Base-by-base conservation (phyloP, 2,888 invertebrate genomes). In the Megalurothrips usitatus region DNA sequence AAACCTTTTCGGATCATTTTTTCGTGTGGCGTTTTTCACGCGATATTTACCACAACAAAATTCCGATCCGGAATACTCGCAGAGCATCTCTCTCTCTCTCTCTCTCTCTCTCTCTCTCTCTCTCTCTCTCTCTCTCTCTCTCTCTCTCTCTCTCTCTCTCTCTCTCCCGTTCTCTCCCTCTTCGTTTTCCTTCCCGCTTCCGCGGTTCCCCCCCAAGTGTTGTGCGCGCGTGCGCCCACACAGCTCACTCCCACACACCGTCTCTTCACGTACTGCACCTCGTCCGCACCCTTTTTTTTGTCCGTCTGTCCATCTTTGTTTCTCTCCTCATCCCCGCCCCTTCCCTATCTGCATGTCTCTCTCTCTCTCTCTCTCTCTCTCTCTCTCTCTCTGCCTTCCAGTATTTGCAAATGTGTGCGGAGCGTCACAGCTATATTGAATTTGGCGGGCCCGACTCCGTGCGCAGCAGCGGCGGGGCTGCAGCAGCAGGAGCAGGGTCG, bases 291-390 rank as follows among this genome's bases (percentile, higher is more conserved):
- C 34, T 6, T 43, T 6, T 43, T 6, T 43, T 6, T 43, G 3
- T 43, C 34, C 6, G 3, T 43, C 34, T 43, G 14, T n/a, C n/a
- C 1, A 0, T 58, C 58, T 10, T 17, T 58, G 14, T 10, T 17
- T 80, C 80, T 58, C 28, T 58, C 80, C 80, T 58, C 63, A 6
- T 68, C 79, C 63, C 23, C 28, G 2, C 80, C 78, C 80, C 14
- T 10, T 58, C 80, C 63, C 28, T 26, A 1, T n/a, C 68, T 48
- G 80, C 14, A 78, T 78, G 47, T 47, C 79, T 47, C 78, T 12
- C 47, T 17, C 81, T 78, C 81, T 47, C n/a, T 34, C 47, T 75
- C 80, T 28, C 78, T 75, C 80, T 52, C 19, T 68, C 11, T 75
- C 75, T 1, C 80, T 9, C 26, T 26, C 17, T n/a, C 12, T 28